Conservation (phyloP, 2,888 invertebrate genomes). For the Prosopocoilus inquinatus region DNA sequence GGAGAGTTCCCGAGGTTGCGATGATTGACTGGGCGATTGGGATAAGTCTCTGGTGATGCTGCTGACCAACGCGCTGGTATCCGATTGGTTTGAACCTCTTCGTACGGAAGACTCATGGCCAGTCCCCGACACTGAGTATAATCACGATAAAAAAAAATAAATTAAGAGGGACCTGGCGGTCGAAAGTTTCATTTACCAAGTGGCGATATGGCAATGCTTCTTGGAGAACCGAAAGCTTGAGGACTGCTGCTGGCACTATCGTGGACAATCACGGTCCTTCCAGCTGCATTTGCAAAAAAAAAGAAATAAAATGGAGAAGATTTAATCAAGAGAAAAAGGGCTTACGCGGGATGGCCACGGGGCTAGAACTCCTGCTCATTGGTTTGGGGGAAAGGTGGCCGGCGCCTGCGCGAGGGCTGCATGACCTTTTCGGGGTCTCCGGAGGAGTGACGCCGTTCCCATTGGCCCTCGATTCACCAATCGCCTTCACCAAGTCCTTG, state of each 20-base stretch:
- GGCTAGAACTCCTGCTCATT: conserved; percentile 59
- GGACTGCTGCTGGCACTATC: conserved; percentile 58
- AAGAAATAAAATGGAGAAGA: not conserved
- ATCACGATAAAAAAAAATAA: not conserved
- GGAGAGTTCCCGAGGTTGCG: conserved; percentile 54
- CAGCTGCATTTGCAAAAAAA: conserved; percentile 11
- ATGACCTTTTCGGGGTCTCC: conserved; percentile 61
- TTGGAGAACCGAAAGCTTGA: conserved; percentile 55
- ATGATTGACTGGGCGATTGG: conserved; percentile 57
- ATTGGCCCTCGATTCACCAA: conserved; percentile 74
- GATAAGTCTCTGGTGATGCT: conserved; percentile 62
- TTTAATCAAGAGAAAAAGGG: not conserved
- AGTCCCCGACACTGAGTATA: conserved; percentile 46
- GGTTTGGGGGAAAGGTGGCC: conserved; percentile 51
- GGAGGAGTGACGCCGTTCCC: conserved; percentile 75
- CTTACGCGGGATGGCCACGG: conserved; percentile 60
- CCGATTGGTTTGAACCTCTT: conserved; percentile 59
- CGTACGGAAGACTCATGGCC: conserved; percentile 50
- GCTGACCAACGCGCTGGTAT: conserved; percentile 62
- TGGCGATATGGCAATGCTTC: conserved; percentile 57
- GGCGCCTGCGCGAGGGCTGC: conserved; percentile 52
- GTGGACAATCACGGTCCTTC: conserved; percentile 31
- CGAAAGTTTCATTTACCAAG: conserved; percentile 48
- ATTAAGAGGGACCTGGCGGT: not conserved
- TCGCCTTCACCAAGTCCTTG: conserved; percentile 69